Conservation (phyloP, 2,113 vertebrate species). For the Calyptomena viridis region DNA sequence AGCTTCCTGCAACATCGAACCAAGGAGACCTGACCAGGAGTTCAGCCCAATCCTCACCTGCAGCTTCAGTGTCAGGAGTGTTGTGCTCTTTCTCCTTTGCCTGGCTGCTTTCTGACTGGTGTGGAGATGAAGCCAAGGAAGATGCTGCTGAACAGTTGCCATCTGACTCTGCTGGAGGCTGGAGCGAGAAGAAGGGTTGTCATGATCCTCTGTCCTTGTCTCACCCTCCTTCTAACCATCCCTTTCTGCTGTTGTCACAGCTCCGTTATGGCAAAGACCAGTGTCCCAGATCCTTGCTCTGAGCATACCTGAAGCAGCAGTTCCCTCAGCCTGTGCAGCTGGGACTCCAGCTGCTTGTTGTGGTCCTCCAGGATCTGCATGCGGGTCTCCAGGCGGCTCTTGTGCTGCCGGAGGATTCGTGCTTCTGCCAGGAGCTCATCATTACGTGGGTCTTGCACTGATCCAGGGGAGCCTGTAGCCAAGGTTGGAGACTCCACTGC, state of each 20-base stretch:
- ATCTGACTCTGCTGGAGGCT: conserved; percentile 89
- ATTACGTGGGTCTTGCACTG: conserved; percentile 72
- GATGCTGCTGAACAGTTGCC: conserved; percentile 85
- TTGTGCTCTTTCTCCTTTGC: conserved; percentile 81
- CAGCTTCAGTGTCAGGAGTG: conserved; percentile 88
- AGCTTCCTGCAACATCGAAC: not conserved
- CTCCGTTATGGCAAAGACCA: not conserved
- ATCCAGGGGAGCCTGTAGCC: conserved; percentile 77
- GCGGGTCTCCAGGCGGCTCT: conserved; percentile 94
- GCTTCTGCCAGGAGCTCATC: conserved; percentile 95
- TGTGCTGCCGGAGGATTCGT: conserved; percentile 93
- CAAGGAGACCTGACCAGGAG: not conserved
- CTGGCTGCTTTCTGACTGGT: conserved; percentile 83
- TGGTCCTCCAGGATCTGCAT: conserved; percentile 99
- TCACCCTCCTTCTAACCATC: not conserved
- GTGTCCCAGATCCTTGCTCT: not conserved
- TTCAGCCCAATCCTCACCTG: conserved; percentile 76
- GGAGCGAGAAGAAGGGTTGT: not conserved
- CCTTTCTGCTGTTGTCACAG: not conserved
- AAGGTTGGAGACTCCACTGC: conserved; percentile 83
- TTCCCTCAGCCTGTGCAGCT: conserved; percentile 90
- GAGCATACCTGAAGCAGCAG: conserved; percentile 87
- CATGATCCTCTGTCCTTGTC: not conserved
- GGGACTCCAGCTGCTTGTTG: conserved; percentile 97
- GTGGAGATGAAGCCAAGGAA: conserved; percentile 84